These are phyloP conservation scores for Bubo scandiacus DNA, from an alignment of 2,113 vertebrate species.

Conservation along the genomic window DNA sequence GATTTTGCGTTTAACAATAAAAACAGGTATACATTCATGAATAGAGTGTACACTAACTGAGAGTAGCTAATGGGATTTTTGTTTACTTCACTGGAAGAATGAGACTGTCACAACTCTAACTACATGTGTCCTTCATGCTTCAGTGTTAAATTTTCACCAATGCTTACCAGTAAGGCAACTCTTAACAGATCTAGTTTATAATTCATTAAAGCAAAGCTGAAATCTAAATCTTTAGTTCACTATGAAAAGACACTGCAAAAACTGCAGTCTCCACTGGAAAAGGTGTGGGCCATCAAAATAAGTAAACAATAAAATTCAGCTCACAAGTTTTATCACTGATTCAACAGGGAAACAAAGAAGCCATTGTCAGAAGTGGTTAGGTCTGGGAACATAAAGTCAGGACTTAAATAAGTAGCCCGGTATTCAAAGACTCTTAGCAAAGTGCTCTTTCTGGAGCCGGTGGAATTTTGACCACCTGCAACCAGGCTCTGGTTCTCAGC, in stretches of 20 bases:
- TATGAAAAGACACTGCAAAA: background rate
- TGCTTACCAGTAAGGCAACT: background rate
- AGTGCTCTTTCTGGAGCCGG: background rate
- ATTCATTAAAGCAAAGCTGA: background rate
- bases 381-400: conserved; percentile 21
- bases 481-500: background rate
- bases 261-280: background rate
- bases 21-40: background rate
- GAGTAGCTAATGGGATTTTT: background rate
- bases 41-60: background rate
- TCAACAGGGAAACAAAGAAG: conserved; percentile 59
- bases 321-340: conserved; percentile 38
- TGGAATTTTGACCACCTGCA: conserved; percentile 27
- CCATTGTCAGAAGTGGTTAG: conserved; percentile 25
- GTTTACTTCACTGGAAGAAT: background rate
- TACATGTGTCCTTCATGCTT: background rate
- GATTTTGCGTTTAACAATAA: background rate
- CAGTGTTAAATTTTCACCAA: background rate
- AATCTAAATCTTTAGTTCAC: background rate
- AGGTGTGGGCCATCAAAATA: background rate
- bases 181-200: background rate
- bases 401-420: background rate
- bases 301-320: conserved; percentile 47
- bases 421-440: conserved; percentile 10
- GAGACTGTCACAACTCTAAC: background rate